phyloP scores from a whole-genome alignment of 2,888 invertebrate genomes.

The Teinopalpus imperialis region DNA sequence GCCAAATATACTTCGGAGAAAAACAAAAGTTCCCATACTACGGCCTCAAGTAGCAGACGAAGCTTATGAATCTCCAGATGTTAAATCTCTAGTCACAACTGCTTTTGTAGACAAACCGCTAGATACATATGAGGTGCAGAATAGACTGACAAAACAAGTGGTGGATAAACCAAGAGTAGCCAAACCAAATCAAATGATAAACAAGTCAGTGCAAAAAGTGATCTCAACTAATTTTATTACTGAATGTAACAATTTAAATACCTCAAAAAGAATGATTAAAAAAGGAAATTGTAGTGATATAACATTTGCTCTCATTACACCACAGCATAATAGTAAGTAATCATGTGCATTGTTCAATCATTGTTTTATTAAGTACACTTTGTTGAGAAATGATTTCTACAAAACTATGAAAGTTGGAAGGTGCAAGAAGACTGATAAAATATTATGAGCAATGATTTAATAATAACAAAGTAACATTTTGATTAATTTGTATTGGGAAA shows the following conservation, averaged over 20 bases:
- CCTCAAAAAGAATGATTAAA: not conserved
- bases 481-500: too few species aligned
- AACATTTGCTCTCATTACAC: slow-evolving; percentile 16
- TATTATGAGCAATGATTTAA: too few species aligned
- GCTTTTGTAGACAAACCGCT: slow-evolving; percentile 27
- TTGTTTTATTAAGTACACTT: too few species aligned
- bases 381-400: too few species aligned
- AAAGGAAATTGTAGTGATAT: slow-evolving; percentile 17
- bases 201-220: slow-evolving; percentile 13
- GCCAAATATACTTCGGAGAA: slow-evolving; percentile 69
- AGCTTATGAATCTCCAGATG: slow-evolving; percentile 38
- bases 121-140: slow-evolving; percentile 26
- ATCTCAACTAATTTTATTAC: slow-evolving; percentile 9
- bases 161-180: slow-evolving; percentile 12
- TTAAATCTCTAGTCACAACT: slow-evolving; percentile 31
- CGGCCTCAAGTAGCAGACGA: slow-evolving; percentile 30
- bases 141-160: slow-evolving; percentile 24
- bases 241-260: slow-evolving; percentile 2
- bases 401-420: too few species aligned
- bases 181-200: slow-evolving; percentile 13
- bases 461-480: too few species aligned
- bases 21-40: slow-evolving; percentile 39
- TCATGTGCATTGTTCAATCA: too few species aligned
- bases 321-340: slow-evolving; percentile 18
- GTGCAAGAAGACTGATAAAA: too few species aligned